phyloP scores from a whole-genome alignment of 1,140 invertebrate genomes.

The Neodiprion pinetum region DNA sequence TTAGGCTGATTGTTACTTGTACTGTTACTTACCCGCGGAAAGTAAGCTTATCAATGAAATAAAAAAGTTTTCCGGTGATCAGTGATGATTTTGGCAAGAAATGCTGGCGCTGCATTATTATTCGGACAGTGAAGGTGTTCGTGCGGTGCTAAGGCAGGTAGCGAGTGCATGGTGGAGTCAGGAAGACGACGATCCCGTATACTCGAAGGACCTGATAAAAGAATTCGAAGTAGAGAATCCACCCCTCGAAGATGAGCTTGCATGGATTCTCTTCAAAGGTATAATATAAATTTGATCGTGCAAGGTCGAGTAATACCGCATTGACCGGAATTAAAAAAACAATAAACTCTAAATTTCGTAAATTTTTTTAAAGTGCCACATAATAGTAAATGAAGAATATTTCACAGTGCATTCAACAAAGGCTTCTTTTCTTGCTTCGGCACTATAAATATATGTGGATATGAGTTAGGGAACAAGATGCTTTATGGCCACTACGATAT shows the following conservation, averaged over 20 bases:
- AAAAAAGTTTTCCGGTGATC: background rate
- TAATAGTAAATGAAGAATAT: no score
- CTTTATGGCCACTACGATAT: no score
- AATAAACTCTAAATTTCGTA: background rate
- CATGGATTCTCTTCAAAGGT: slow-evolving; percentile 77
- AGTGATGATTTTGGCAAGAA: slow-evolving; percentile 9
- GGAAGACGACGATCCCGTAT: slow-evolving; percentile 70
- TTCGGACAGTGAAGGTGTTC: slow-evolving; percentile 65
- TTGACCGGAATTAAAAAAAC: slow-evolving; percentile 8
- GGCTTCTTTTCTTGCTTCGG: no score
- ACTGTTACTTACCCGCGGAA: no score
- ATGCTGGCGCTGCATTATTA: slow-evolving; percentile 84
- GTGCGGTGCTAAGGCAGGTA: slow-evolving; percentile 45
- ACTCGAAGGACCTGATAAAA: slow-evolving; percentile 82
- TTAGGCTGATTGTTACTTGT: no score
- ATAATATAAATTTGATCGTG: slow-evolving; percentile 20
- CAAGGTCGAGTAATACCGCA: background rate
- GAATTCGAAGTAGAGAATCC: slow-evolving; percentile 82
- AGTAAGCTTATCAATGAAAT: no score
- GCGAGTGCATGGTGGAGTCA: slow-evolving; percentile 65
- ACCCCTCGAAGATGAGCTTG: slow-evolving; percentile 75
- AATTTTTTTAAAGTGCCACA: slow-evolving; percentile 30
- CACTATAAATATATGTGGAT: no score
- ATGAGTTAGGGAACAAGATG: no score
- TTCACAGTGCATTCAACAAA: no score